Evolutionary conservation across 35 echinoderm and acorn worm species (phyloP), one percentile per base, ranked within the genome.

Genomic region (Hemicentrotus pulcherrimus): DNA sequence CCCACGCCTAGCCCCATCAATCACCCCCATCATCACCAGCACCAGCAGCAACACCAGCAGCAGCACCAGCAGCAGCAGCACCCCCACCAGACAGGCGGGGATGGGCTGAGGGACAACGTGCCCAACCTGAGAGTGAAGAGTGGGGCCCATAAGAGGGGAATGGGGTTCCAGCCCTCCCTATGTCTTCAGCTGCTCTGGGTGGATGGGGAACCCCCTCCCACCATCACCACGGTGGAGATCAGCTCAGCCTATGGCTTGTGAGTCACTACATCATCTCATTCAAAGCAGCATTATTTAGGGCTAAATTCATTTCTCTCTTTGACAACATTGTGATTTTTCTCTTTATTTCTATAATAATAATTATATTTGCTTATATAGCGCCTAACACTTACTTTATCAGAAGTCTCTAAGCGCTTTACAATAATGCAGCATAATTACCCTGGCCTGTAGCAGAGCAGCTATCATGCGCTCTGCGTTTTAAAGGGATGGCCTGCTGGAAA

Each of bases 191-290:
- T 98, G 1, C 78, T 98, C 7, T 98, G 97, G 98, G 94, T 98
- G n/a, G 98, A 99, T 31, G 98, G 97, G 10, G 98, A 99, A 65
- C 87, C 97, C 18, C 98, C 98, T 28, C 96, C 98, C 45, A 92
- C 94, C 32, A 95, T 99, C 32, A 99, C 98, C 24, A 92, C 95
- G 71, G 86, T 98, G 71, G 94, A 96, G 46, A 95, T 97, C 88
- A 99, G 97, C 92, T 98, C 98, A 47, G 96, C 96, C 18, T 99
- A 99, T 95, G 98, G 98, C 47, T 88, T 99, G 98, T 98, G 96
- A 98, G 97, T 98, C n/a, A n/a, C n/a, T n/a, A 70, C 31, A 60
- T 3, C 32, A n/a, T 78, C 52, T 59, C 52, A 59, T 88, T 88
- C 2, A 30, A 30, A 85, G 2, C 70, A 85, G 70, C 1, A 85